Evolutionary conservation across 1,140 invertebrate genomes (phyloP), one percentile per base, ranked within the genome.

Genomic region (Neodiprion lecontei): DNA sequence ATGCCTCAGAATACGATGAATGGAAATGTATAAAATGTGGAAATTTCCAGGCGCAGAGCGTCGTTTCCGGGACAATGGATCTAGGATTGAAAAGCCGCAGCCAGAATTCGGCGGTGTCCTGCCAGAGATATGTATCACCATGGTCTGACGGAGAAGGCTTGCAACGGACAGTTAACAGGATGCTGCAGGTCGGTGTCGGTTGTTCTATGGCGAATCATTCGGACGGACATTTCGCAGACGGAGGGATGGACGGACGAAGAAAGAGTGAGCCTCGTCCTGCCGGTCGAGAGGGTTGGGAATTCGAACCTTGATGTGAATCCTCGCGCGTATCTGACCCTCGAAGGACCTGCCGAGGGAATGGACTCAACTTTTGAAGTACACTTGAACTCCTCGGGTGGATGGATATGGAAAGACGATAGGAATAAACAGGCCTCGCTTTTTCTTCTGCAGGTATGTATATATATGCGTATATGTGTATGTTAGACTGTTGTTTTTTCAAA

Each of bases 291-390:
- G 53, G 53, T 61, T 7, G 11, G 53, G 53, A 17, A 17, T 17
- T 17, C 11, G 9, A 3, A 61, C n/a, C 5, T 61, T 61, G 53
- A 61, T 17, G n/a, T 4, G 53, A 61, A 61, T 61, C 53, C 11
- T 61, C 53, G 28, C 28, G 28, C 28, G 28, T 40, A 14, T 17
- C 53, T 12, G 28, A 40, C 28, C 28, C 28, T 40, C 28, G 28
- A 40, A 40, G 28, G 21, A 21, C 67, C 67, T 23, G 12, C 67
- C 40, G 5, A 65, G 67, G 7, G 67, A 69, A 69, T 69, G 40
- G 67, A 69, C 53, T 61, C 11, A 47, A 69, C 10, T 21, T 69
- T 69, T 69, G 14, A 47, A 69, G 67, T 23, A 69, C 67, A 69
- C 67, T 65, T 47, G 23, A 47, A 69, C 11, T 69, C 21, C 17